Conservation (phyloP, 2,888 invertebrate genomes). For the Schrankia costaestrigalis region DNA sequence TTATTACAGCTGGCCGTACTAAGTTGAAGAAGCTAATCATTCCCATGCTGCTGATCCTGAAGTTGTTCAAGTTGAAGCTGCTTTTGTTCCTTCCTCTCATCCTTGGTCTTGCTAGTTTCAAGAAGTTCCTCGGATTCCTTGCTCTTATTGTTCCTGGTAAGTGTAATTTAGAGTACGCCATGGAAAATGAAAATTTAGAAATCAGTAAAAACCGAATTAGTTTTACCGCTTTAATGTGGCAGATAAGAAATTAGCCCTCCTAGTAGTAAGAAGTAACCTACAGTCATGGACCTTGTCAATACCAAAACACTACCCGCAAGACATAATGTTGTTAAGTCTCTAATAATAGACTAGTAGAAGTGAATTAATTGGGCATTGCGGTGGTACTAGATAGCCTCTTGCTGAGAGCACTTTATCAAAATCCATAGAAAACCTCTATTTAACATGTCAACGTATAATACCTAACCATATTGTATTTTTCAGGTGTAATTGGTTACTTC, state of each 20-base stretch:
- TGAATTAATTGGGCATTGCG: too few species aligned
- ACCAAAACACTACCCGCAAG: too few species aligned
- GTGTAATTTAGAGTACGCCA: not conserved
- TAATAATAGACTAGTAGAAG: too few species aligned
- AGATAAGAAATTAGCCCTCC: too few species aligned
- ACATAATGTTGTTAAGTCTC: too few species aligned
- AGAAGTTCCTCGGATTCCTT: conserved; percentile 90
- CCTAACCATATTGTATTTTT: conserved; percentile 22
- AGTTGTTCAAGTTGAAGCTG: conserved; percentile 91
- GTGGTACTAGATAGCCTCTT: too few species aligned
- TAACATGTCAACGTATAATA: too few species aligned
- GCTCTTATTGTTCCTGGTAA: conserved; percentile 87
- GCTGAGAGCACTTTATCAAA: too few species aligned
- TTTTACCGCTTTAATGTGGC: not conserved
- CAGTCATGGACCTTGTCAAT: too few species aligned
- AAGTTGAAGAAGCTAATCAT: conserved; percentile 91
- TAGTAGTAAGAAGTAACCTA: too few species aligned
- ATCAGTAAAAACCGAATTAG: not conserved
- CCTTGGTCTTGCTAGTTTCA: conserved; percentile 90
- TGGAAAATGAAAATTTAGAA: not conserved
- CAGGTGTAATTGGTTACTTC: conserved; percentile 90
- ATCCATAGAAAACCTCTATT: too few species aligned
- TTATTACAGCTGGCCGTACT: conserved; percentile 80
- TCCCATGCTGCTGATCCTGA: conserved; percentile 89
- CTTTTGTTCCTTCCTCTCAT: conserved; percentile 91